Conservation (phyloP, 2,113 vertebrate genomes). For the Collichthys lucidus region DNA sequence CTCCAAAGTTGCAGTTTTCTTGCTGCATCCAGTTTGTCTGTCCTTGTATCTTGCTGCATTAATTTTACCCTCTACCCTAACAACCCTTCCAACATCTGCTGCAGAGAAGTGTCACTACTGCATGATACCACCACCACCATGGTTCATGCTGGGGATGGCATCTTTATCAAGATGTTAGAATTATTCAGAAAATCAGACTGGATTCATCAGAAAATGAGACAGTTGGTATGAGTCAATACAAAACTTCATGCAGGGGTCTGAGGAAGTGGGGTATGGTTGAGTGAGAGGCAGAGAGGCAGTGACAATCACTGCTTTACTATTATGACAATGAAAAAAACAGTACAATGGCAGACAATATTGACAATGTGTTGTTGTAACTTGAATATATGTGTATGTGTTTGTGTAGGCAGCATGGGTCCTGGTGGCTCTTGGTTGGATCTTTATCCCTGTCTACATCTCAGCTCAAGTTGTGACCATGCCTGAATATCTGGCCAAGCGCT, state of each 20-base stretch:
- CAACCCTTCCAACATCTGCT: background rate
- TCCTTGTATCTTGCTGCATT: background rate
- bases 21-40: no score
- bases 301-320: background rate
- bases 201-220: no score
- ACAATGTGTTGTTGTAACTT: background rate
- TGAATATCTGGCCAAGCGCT: constrained; percentile 91
- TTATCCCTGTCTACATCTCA: constrained; percentile 92
- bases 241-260: background rate
- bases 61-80: background rate
- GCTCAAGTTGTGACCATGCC: constrained; percentile 94
- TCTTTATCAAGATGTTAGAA: no score
- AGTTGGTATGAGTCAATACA: background rate
- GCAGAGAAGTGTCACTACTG: background rate
- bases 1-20: no score
- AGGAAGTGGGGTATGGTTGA: background rate
- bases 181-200: no score
- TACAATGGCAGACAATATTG: background rate
- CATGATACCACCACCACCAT: background rate
- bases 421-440: constrained; percentile 93
- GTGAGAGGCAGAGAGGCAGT: no score
- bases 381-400: constrained; percentile 19
- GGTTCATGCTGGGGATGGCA: background rate
- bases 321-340: background rate
- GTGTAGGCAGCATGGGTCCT: constrained; percentile 90